Evolutionary conservation across 2,888 invertebrate species (phyloP).

Genomic region (Drosophila kanekoi): DNA sequence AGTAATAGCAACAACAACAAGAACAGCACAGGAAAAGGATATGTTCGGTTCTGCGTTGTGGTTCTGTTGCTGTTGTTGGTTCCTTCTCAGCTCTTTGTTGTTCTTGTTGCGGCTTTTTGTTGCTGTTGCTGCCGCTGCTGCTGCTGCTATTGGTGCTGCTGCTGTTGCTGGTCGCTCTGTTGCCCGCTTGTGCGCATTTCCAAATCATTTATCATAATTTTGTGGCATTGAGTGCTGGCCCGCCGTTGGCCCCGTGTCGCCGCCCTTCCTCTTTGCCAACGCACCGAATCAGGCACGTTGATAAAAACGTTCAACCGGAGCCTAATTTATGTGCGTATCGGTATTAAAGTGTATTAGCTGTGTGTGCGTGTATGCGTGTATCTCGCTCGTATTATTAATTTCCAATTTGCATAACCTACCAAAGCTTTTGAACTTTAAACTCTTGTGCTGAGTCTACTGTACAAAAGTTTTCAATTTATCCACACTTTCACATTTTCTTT

Average conservation of each 20-base stretch:
- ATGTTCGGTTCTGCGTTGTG: conserved; percentile 80
- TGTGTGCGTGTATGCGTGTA: conserved; percentile 24
- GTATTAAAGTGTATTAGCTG: conserved; percentile 50
- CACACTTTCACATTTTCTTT: conserved; percentile 13
- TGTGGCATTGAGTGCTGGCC: conserved; percentile 70
- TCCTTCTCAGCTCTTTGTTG: conserved; percentile 19
- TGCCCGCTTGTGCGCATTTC: conserved; percentile 78
- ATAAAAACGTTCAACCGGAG: conserved; percentile 76
- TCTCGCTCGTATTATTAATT: conserved; percentile 72
- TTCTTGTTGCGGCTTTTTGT: conserved; percentile 28
- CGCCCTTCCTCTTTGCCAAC: conserved; percentile 18
- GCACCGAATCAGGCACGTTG: conserved; percentile 50
- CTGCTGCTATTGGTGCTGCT: conserved; percentile 18
- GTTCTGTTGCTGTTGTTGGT: conserved; percentile 43
- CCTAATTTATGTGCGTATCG: conserved; percentile 79
- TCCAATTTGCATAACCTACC: conserved; percentile 79
- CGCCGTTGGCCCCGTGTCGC: conserved; percentile 18
- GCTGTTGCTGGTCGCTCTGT: conserved; percentile 51
- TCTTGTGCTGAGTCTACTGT: conserved; percentile 61
- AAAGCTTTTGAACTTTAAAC: conserved; percentile 78
- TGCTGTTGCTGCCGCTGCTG: conserved; percentile 7
- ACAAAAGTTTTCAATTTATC: conserved; percentile 67
- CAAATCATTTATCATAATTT: conserved; percentile 80
- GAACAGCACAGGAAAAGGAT: conserved; percentile 72
- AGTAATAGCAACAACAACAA: conserved; percentile 21